phyloP scores from a whole-genome alignment of 2,797 vertebrate genomes.

The Crenichthys baileyi region DNA sequence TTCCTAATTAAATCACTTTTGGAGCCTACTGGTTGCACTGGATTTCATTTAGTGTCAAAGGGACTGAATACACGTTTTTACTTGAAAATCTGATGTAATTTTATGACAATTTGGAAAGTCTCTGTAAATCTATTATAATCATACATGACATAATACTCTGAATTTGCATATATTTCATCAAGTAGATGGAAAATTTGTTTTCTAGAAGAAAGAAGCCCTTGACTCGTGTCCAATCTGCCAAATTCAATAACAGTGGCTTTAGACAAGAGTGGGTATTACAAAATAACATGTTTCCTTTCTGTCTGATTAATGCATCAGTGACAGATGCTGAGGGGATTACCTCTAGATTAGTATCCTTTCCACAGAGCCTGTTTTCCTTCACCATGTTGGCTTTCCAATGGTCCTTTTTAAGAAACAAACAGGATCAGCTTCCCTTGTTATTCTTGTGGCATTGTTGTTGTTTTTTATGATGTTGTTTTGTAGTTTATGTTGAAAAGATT shows the following conservation, averaged over 20 bases:
- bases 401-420: conserved; percentile 73
- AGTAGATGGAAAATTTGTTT: conserved; percentile 22
- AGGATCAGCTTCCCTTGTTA: conserved; percentile 58
- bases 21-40: too few relatives aligned
- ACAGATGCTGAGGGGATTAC: conserved; percentile 82
- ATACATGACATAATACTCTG: not conserved
- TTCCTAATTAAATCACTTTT: too few relatives aligned
- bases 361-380: conserved; percentile 72
- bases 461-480: conserved; percentile 45
- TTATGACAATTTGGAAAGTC: not conserved
- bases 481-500: conserved; percentile 8
- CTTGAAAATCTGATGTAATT: not conserved
- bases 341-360: conserved; percentile 82
- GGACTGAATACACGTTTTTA: not conserved
- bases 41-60: not conserved
- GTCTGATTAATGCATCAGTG: conserved; percentile 82
- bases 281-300: conserved; percentile 83
- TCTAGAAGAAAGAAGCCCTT: conserved; percentile 32
- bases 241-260: conserved; percentile 72
- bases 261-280: conserved; percentile 71
- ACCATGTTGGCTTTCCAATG: conserved; percentile 69
- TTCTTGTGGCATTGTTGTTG: conserved; percentile 33
- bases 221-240: conserved; percentile 45
- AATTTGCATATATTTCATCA: conserved; percentile 14
- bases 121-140: not conserved